phyloP scores from a whole-genome alignment of 2,113 vertebrate species.

The Rhinoderma darwinii region DNA sequence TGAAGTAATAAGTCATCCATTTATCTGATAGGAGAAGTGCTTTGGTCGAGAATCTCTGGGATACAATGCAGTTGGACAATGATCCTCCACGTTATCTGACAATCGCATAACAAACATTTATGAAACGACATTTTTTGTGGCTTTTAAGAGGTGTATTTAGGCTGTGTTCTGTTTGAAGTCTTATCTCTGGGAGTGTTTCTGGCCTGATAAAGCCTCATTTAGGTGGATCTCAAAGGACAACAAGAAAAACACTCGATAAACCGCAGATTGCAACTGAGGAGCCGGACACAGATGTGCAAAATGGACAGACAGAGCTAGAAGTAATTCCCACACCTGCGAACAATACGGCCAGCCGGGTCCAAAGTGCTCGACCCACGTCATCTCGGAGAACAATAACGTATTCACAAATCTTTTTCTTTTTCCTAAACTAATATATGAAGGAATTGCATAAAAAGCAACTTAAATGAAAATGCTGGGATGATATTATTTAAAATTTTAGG shows the following conservation, averaged over 20 bases:
- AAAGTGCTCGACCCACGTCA: neutral
- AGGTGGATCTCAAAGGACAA: conserved; percentile 57
- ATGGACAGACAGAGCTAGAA: neutral
- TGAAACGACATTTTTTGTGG: conserved; percentile 68
- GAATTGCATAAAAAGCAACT: neutral
- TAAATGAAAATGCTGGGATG: neutral
- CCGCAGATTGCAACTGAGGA: conserved; percentile 8
- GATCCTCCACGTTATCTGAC: conserved; percentile 69
- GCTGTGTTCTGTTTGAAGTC: conserved; percentile 75
- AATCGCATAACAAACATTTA: conserved; percentile 77
- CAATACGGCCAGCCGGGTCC: neutral
- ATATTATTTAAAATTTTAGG: no score
- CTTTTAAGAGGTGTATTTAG: conserved; percentile 73
- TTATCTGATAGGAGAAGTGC: conserved; percentile 71
- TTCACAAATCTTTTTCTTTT: neutral
- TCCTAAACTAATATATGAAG: neutral
- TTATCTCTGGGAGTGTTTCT: conserved; percentile 72
- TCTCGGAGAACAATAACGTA: neutral
- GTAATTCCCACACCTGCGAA: conserved; percentile 22
- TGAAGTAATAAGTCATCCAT: conserved; percentile 76
- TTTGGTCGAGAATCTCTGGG: conserved; percentile 62
- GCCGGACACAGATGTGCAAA: conserved; percentile 6
- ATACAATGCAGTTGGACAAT: conserved; percentile 62
- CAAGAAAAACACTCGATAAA: conserved; percentile 41
- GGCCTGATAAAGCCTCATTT: conserved; percentile 62